Base-by-base conservation (phyloP, 1,140 invertebrate species). In the Drosophila sp. region DNA sequence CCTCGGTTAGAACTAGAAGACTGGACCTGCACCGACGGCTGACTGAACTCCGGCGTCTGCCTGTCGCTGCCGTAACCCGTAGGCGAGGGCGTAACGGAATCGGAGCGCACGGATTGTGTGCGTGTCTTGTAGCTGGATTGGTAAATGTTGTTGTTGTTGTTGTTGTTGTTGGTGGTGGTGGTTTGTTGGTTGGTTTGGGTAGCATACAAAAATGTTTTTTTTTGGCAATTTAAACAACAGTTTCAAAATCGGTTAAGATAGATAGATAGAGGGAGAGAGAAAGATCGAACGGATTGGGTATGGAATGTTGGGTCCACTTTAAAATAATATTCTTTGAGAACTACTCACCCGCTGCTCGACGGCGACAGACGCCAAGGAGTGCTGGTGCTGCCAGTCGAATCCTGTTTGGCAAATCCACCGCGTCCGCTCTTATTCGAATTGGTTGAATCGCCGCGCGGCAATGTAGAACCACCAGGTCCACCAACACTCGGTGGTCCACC, bases 291-390 rank as follows among this genome's bases (percentile, higher is more conserved):
- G 63, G 48, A 80, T 82, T 53, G 50, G 50, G 50, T 16, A 65
- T 75, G 74, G 64, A 64, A 73, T 57, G 53, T 45, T 58, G 62
- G 53, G 53, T 66, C 53, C 53, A 57, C 40, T 36, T 32, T 18
- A 25, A 48, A 45, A 38, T 5, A 25, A 13, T 34, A 56, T n/a
- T 40, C 27, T 45, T 7, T 38, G 7, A 2, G 0, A 7, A 8
- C 18, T 40, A 91, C 96, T 93, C 96, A 97, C 34, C 96, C 96
- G 18, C 95, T 96, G 82, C 96, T 96, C 18, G 96, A 96, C 0
- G 96, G 96, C 75, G 96, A 97, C 43, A 97, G 92, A 1, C 96
- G 94, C 92, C 94, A 95, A 9, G 95, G 94, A 65, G 95, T 86
- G 45, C 72, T 94, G 66, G 93, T 93, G 92, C 94, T 96, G 62